Evolutionary conservation across 64 coral and sea anemone species (phyloP).

Genomic region (Actinia equina): DNA sequence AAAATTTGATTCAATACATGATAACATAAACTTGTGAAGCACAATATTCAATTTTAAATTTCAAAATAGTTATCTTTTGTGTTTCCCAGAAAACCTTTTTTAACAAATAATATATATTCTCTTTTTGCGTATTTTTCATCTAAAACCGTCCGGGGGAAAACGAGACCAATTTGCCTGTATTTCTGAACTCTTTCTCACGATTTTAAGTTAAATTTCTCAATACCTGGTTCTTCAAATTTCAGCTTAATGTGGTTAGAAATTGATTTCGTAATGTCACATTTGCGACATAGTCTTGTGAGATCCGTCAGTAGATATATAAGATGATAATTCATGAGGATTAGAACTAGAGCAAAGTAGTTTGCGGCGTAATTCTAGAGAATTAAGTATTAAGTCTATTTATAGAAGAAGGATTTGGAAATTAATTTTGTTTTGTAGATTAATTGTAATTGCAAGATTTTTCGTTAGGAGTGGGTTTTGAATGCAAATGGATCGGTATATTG

Average conservation of each 20-base stretch:
- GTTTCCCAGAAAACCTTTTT: too few species aligned
- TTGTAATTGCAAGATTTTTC: neutral
- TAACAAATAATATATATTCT: too few species aligned
- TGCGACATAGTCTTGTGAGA: neutral
- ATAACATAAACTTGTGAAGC: too few species aligned
- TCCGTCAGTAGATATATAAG: neutral
- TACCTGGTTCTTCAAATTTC: too few species aligned
- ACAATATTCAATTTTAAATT: too few species aligned
- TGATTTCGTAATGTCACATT: neutral
- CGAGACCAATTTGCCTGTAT: too few species aligned
- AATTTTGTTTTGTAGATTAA: neutral
- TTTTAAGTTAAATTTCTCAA: too few species aligned
- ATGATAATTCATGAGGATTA: neutral
- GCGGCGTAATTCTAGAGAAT: neutral
- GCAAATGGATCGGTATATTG: neutral
- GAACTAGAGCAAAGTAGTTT: neutral
- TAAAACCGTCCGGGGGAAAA: too few species aligned
- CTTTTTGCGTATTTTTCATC: too few species aligned
- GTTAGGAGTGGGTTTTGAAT: neutral
- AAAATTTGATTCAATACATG: too few species aligned
- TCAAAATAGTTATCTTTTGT: too few species aligned
- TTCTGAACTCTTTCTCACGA: too few species aligned
- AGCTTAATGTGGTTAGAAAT: neutral
- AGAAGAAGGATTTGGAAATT: neutral
- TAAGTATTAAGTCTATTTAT: neutral